Conservation (phyloP, 2,888 invertebrate species). For the Orthosia gracilis region DNA sequence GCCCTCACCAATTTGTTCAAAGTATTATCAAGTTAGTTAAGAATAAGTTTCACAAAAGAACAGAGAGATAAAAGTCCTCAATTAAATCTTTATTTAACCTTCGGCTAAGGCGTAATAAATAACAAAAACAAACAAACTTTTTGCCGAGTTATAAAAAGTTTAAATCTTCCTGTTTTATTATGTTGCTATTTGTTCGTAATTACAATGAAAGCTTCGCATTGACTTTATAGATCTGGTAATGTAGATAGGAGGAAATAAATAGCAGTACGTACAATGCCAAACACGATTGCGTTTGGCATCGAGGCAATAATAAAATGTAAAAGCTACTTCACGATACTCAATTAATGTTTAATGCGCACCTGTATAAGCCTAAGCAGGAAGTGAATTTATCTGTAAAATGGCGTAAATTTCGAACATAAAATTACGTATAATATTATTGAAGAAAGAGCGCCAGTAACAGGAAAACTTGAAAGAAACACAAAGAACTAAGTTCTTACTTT, state of each 20-base stretch:
- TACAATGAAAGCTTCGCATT: constrained; percentile 62
- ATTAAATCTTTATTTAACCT: constrained; percentile 51
- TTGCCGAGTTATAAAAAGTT: constrained; percentile 47
- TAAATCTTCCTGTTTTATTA: constrained; percentile 44
- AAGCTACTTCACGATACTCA: constrained; percentile 48
- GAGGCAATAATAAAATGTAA: constrained; percentile 57
- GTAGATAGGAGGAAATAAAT: constrained; percentile 51
- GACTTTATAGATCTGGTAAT: constrained; percentile 57
- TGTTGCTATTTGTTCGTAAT: constrained; percentile 42
- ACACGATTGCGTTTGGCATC: constrained; percentile 43
- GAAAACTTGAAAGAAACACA: not conserved
- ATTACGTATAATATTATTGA: not conserved
- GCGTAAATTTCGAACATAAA: not conserved
- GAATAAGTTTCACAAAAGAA: constrained; percentile 1
- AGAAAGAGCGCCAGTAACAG: not conserved
- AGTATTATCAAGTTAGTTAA: not conserved
- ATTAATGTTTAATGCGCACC: constrained; percentile 40
- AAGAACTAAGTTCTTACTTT: not conserved
- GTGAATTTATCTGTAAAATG: constrained; percentile 16
- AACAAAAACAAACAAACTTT: constrained; percentile 39
- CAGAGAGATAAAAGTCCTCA: not conserved
- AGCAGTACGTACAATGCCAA: constrained; percentile 42
- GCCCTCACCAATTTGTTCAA: not conserved
- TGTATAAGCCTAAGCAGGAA: constrained; percentile 19
- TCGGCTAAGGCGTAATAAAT: constrained; percentile 40